Evolutionary conservation across 2,113 vertebrate species (phyloP), one percentile per base, ranked within the genome.

Genomic region (Semnopithecus entellus): DNA sequence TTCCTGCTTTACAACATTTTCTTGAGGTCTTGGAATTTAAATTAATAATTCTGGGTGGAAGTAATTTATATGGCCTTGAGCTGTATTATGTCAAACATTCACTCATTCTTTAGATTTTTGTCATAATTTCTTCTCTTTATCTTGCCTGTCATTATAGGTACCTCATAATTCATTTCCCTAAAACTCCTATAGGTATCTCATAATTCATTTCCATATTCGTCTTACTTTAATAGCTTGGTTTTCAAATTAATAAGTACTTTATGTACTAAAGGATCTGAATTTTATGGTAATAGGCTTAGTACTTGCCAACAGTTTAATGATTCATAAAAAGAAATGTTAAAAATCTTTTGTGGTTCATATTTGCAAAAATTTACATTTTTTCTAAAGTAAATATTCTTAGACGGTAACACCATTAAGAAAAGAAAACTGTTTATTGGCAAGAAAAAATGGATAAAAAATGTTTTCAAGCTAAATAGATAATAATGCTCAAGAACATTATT

Each of bases 201-300:
- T 82, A 91, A 87, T 95, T 89, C 48, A 81, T 89, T 45, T 95
- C 55, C 55, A 78, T 70, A 89, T n/a, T 90, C 75, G 88, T 95
- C 80, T 16, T 90, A 97, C 38, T 93, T 97, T 96, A 82, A 97
- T 94, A 52, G 27, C 32, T 76, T 87, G 70, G 94, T 98, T 97
- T 97, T 96, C 81, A 97, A 95, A 86, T 85, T 85, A 95, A 73
- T 83, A 97, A 72, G 89, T 38, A 92, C 14, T 92, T 93, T 82
- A 73, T 72, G 83, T 59, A 83, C 78, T 85, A 90, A 45, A 96
- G 86, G 70, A 78, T 87, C 20, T 95, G 55, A 91, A 91, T 97
- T 96, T 96, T 91, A 48, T 96, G 84, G 68, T 40, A 93, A 78
- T 59, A 50, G 38, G 35, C 8, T 96, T 95, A 88, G 18, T 75